phyloP scores from a whole-genome alignment of 2,888 invertebrate genomes.

The Drosophila borborema region DNA sequence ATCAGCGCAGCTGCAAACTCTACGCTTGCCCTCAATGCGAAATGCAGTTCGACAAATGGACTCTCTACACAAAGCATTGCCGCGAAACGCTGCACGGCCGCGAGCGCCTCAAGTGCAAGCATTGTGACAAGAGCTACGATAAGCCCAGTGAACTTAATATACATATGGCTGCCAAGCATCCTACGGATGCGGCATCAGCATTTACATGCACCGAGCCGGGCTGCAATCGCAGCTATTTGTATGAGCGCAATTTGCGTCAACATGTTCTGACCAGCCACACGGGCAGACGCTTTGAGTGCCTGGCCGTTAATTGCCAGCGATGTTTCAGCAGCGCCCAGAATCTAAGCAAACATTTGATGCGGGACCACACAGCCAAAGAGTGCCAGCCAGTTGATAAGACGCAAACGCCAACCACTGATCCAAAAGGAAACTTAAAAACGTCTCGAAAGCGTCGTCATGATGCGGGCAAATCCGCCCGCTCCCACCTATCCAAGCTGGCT shows the following conservation, averaged over 20 bases:
- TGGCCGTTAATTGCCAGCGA: slow-evolving; percentile 72
- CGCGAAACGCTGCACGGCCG: slow-evolving; percentile 83
- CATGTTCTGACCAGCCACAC: slow-evolving; percentile 87
- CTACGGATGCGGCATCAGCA: slow-evolving; percentile 31
- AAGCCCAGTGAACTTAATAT: slow-evolving; percentile 86
- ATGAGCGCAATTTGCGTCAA: slow-evolving; percentile 86
- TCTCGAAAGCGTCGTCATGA: slow-evolving; percentile 78
- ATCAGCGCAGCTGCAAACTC: slow-evolving; percentile 81
- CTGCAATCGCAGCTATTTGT: slow-evolving; percentile 86
- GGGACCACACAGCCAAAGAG: slow-evolving; percentile 55
- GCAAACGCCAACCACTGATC: not conserved
- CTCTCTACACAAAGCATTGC: slow-evolving; percentile 75
- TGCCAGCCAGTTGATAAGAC: not conserved
- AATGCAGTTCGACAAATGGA: slow-evolving; percentile 77
- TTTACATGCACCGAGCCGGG: slow-evolving; percentile 82
- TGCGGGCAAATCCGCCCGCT: slow-evolving; percentile 73
- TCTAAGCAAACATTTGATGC: slow-evolving; percentile 67
- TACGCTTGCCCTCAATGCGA: slow-evolving; percentile 86
- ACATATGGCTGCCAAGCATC: slow-evolving; percentile 84
- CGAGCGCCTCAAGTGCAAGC: slow-evolving; percentile 86
- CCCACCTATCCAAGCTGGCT: slow-evolving; percentile 72
- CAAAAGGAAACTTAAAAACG: not conserved
- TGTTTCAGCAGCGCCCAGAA: slow-evolving; percentile 79
- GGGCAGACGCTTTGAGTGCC: slow-evolving; percentile 86
- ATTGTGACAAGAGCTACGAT: slow-evolving; percentile 86